These are phyloP conservation scores for Tinea pellionella DNA, from an alignment of 2,888 invertebrate genomes.

Conservation along the genomic window DNA sequence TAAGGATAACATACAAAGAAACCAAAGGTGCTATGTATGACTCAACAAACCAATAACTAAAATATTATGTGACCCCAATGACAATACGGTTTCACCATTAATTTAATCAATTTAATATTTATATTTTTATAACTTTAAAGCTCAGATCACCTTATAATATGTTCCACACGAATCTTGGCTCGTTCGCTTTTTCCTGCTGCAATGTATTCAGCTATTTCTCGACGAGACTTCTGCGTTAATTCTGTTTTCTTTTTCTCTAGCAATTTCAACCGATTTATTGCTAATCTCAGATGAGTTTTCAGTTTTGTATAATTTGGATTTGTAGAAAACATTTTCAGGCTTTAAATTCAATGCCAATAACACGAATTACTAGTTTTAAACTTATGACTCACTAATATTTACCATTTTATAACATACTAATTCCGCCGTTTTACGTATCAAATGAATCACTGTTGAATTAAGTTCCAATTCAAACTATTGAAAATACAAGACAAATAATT, in stretches of 20 bases:
- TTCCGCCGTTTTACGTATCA: slow-evolving; percentile 14
- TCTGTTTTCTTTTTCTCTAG: slow-evolving; percentile 98
- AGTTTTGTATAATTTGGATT: slow-evolving; percentile 94
- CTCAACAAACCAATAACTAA: background rate
- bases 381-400: background rate
- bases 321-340: slow-evolving; percentile 83
- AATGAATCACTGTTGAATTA: background rate
- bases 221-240: slow-evolving; percentile 92
- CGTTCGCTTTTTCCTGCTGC: slow-evolving; percentile 85
- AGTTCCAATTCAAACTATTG: background rate
- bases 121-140: background rate
- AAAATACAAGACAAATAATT: background rate
- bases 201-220: slow-evolving; percentile 98
- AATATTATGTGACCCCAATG: background rate
- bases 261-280: slow-evolving; percentile 93
- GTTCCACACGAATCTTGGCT: slow-evolving; percentile 97
- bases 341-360: slow-evolving; percentile 15
- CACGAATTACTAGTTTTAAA: background rate
- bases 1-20: too few relatives aligned
- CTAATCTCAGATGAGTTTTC: slow-evolving; percentile 94
- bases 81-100: background rate
- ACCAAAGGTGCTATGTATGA: too few relatives aligned
- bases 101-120: background rate
- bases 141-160: slow-evolving; percentile 83
- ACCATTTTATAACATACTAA: slow-evolving; percentile 18